Conservation (phyloP, 35 echinoderm and acorn worm species). For the Anneissia japonica region DNA sequence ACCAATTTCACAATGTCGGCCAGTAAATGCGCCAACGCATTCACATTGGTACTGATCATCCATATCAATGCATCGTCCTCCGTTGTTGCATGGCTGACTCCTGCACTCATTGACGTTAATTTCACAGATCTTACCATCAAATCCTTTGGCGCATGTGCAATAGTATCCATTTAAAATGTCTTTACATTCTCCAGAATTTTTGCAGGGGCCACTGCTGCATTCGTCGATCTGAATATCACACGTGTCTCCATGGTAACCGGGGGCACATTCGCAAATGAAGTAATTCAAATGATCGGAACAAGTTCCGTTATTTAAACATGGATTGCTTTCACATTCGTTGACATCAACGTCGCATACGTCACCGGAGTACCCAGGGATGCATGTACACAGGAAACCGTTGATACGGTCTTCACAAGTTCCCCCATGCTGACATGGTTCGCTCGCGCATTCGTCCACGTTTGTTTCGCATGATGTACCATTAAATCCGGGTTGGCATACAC, state of each 20-base stretch:
- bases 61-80: conserved; percentile 28
- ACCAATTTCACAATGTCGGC: not conserved
- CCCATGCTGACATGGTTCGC: not conserved
- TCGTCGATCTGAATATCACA: conserved; percentile 37
- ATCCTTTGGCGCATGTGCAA: conserved; percentile 14
- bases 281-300: conserved; percentile 49
- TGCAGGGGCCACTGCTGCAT: conserved; percentile 13
- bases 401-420: not conserved
- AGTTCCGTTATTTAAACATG: conserved; percentile 58
- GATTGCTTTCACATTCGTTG: conserved; percentile 58
- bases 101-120: conserved; percentile 38
- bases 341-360: not conserved
- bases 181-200: not conserved
- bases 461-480: not conserved
- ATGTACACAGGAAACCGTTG: not conserved
- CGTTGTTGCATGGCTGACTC: conserved; percentile 22
- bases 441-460: not conserved
- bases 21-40: not conserved
- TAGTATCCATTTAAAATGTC: conserved; percentile 20
- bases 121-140: conserved; percentile 16
- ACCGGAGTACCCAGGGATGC: not conserved
- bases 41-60: conserved; percentile 10
- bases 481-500: not conserved
- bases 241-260: conserved; percentile 43
- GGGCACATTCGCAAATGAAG: conserved; percentile 46